Conservation (phyloP, 2,113 vertebrate genomes). For the Morone saxatilis region DNA sequence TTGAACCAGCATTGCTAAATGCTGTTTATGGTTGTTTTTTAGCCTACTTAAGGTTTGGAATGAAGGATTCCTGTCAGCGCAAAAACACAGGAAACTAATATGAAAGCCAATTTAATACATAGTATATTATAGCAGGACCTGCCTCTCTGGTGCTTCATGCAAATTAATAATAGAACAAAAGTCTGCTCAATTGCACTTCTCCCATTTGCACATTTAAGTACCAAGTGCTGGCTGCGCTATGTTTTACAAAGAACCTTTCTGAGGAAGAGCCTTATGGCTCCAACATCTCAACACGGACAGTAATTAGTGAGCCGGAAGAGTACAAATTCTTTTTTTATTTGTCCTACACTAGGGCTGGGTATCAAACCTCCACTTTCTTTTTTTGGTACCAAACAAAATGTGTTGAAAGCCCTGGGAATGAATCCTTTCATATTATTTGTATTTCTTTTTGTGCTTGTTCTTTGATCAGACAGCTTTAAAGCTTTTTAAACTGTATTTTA, state of each 20-base stretch:
- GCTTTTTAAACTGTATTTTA: too few species aligned
- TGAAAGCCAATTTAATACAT: neutral
- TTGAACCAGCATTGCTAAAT: neutral
- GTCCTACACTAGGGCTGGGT: neutral
- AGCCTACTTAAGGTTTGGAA: neutral
- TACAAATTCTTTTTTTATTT: conserved; percentile 1
- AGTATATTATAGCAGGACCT: neutral
- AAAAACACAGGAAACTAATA: conserved; percentile 18
- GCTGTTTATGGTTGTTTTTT: neutral
- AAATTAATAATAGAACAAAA: conserved; percentile 15
- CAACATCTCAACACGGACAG: neutral
- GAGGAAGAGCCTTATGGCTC: conserved; percentile 13
- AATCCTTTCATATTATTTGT: neutral
- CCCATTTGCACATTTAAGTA: conserved; percentile 4
- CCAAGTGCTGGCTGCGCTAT: neutral
- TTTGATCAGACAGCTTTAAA: too few species aligned
- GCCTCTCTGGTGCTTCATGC: neutral
- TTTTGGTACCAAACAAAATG: neutral
- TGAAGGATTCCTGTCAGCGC: neutral
- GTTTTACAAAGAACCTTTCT: conserved; percentile 1
- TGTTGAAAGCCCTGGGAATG: neutral
- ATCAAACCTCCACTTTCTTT: neutral
- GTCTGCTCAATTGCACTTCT: conserved; percentile 13
- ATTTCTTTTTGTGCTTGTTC: too few species aligned
- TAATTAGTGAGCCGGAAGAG: conserved; percentile 12